Evolutionary conservation across 1,140 invertebrate genomes (phyloP).

Genomic region (Tetramorium alpestre): DNA sequence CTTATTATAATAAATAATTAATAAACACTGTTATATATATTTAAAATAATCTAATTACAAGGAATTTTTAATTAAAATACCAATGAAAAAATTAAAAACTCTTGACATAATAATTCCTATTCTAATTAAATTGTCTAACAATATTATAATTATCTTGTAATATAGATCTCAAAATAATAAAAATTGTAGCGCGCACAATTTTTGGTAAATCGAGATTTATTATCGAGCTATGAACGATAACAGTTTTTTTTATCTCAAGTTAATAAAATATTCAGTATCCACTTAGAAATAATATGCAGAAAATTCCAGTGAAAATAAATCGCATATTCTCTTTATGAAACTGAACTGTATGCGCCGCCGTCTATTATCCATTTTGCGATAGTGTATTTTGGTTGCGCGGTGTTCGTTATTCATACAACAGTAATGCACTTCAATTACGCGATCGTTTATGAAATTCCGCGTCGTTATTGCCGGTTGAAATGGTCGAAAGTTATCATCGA

Average conservation of each 20-base stretch:
- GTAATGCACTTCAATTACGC: conserved; percentile 54
- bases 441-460: conserved; percentile 57
- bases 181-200: not conserved
- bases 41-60: not conserved
- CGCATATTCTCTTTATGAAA: conserved; percentile 23
- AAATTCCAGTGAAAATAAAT: conserved; percentile 36
- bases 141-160: conserved; percentile 10
- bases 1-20: not conserved
- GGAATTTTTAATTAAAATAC: not conserved
- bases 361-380: conserved; percentile 43
- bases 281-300: not conserved
- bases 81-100: not conserved
- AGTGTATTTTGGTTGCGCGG: conserved; percentile 44
- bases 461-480: conserved; percentile 35
- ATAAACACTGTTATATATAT: not conserved
- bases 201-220: not conserved
- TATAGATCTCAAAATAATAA: not conserved
- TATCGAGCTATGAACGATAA: not conserved
- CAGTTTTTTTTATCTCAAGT: not conserved
- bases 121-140: not conserved
- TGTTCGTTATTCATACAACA: conserved; percentile 39
- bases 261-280: not conserved
- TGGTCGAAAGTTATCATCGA: conserved; percentile 32
- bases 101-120: not conserved
- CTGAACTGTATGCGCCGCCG: not conserved